These are phyloP conservation scores for Chironomus tepperi DNA, from an alignment of 1,140 invertebrate genomes.

Conservation along the genomic window DNA sequence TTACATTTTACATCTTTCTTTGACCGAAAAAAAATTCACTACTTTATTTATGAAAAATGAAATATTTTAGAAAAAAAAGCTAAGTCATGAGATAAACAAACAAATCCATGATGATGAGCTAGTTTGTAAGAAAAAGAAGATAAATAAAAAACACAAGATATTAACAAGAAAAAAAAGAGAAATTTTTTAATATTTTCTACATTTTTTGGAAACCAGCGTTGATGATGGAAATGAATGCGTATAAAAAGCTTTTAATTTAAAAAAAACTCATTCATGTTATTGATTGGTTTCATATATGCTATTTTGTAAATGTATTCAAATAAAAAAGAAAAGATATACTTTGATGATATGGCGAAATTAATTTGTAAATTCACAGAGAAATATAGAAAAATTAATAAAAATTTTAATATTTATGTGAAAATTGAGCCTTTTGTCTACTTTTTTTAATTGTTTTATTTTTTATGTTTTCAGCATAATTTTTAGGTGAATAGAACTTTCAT, in stretches of 20 bases:
- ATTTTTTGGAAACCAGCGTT: not conserved
- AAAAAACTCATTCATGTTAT: not conserved
- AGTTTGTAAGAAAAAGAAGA: not conserved
- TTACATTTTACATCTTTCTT: conserved; percentile 15
- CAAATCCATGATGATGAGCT: not conserved
- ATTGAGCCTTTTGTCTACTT: not conserved
- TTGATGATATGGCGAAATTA: not conserved
- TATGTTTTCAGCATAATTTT: not conserved
- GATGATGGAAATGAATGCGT: not conserved
- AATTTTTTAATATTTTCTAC: not conserved
- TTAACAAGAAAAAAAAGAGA: conserved; percentile 19
- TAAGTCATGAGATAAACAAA: not conserved
- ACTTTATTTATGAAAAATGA: not conserved
- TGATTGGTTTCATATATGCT: not conserved
- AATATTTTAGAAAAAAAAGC: no score
- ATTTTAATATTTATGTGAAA: not conserved
- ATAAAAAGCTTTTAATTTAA: not conserved
- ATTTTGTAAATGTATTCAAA: not conserved
- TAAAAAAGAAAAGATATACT: not conserved
- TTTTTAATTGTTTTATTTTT: not conserved
- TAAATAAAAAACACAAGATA: not conserved
- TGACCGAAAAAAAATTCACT: not conserved
- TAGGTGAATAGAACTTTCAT: not conserved
- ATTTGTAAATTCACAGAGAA: not conserved
- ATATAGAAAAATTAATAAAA: not conserved